A percentile compares a stretch with the other conserved stretches of the same genome.
phyloP scores from a whole-genome alignment of 2,888 invertebrate genomes.

The Salticus scenicus region DNA sequence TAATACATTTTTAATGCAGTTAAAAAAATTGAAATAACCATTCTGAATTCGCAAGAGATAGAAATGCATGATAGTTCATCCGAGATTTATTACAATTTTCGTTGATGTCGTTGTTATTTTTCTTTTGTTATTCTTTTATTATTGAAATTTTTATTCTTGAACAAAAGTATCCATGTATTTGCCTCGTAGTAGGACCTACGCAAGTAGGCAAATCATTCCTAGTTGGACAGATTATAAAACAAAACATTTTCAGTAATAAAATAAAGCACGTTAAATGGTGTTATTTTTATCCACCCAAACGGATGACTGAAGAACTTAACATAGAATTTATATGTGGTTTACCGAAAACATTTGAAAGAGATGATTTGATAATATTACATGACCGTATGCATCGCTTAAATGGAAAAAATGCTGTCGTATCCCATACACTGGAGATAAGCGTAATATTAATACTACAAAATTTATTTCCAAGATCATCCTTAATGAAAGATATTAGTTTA shows the following conservation, averaged over 20 bases:
- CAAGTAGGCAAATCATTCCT: constrained; percentile 23
- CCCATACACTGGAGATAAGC: constrained; percentile 30
- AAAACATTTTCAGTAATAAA: too few species aligned
- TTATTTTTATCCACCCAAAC: constrained; percentile 11
- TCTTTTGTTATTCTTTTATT: too few species aligned
- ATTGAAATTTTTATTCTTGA: too few species aligned
- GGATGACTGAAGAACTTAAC: constrained; percentile 40
- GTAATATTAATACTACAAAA: constrained; percentile 49
- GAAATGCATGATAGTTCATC: too few species aligned
- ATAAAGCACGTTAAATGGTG: too few species aligned
- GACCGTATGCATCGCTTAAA: too few species aligned
- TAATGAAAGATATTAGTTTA: constrained; percentile 42
- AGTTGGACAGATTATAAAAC: constrained; percentile 33
- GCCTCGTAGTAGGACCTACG: constrained; percentile 11
- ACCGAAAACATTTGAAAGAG: constrained; percentile 31
- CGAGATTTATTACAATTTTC: too few species aligned
- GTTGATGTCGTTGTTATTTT: too few species aligned
- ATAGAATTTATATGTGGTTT: constrained; percentile 36
- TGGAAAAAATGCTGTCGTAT: constrained; percentile 20
- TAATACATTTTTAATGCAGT: too few species aligned
- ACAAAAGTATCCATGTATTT: constrained; percentile 21
- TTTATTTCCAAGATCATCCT: constrained; percentile 16
- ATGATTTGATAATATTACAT: too few species aligned
- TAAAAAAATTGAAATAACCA: too few species aligned
- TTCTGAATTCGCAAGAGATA: too few species aligned